phyloP scores from a whole-genome alignment of 2,888 invertebrate genomes.

The Caenorhabditis becei region DNA sequence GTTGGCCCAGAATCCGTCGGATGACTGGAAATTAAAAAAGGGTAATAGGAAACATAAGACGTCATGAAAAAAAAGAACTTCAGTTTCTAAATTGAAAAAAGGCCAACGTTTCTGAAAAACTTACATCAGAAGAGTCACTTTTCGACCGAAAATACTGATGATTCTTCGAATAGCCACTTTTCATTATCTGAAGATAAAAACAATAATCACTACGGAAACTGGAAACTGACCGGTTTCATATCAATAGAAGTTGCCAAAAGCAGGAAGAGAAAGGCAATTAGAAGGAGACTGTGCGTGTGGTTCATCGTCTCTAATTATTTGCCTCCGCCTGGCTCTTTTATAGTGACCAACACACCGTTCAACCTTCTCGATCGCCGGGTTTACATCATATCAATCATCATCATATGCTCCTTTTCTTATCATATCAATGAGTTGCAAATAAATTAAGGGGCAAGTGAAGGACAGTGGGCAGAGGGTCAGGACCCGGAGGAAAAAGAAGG shows the following conservation, averaged over 20 bases:
- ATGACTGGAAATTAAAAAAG: constrained; percentile 11
- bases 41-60: not conserved
- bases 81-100: too few species aligned
- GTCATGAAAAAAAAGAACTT: not conserved
- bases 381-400: constrained; percentile 58
- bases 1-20: constrained; percentile 51
- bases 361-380: constrained; percentile 33
- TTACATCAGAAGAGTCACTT: constrained; percentile 3
- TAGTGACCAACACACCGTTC: constrained; percentile 32
- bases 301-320: not conserved
- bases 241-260: not conserved
- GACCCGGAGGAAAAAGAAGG: constrained; percentile 90
- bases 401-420: constrained; percentile 43
- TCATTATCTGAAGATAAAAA: constrained; percentile 35
- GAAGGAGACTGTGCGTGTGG: constrained; percentile 3
- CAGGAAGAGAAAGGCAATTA: constrained; percentile 2
- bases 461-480: too few species aligned
- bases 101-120: too few species aligned
- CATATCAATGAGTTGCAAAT: constrained; percentile 44
- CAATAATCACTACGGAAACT: not conserved
- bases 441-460: constrained; percentile 5
- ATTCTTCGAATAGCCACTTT: constrained; percentile 56
- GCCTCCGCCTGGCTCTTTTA: constrained; percentile 16
- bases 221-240: constrained; percentile 15
- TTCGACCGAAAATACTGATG: constrained; percentile 34